Percentiles rank a stretch among this genome's conserved stretches.
Conservation (phyloP, 2,797 vertebrate genomes). For the Tiaroga cobitis region DNA sequence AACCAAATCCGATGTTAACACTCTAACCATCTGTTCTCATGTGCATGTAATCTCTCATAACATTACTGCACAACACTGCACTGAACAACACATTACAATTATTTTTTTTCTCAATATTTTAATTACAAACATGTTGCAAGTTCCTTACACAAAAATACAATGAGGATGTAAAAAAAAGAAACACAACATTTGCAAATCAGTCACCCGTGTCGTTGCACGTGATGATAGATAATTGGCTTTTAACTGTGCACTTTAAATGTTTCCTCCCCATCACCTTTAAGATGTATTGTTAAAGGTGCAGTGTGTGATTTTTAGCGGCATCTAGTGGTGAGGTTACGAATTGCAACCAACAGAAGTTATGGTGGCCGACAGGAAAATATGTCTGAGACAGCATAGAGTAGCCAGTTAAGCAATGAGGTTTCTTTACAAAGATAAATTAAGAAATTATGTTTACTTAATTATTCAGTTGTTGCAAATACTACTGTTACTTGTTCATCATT, state of each 20-base stretch:
- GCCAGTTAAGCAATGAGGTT: too few relatives aligned
- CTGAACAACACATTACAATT: not conserved
- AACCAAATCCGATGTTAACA: conserved; percentile 51
- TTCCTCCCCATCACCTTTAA: not conserved
- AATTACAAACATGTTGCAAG: conserved; percentile 43
- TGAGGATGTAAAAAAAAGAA: conserved; percentile 36
- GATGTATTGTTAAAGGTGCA: not conserved
- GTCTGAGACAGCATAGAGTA: too few relatives aligned
- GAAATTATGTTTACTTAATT: too few relatives aligned
- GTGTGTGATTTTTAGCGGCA: too few relatives aligned
- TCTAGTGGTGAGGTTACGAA: too few relatives aligned
- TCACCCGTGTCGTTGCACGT: not conserved
- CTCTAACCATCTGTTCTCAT: conserved; percentile 36
- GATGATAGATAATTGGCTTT: conserved; percentile 35
- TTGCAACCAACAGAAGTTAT: too few relatives aligned
- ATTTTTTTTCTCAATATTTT: conserved; percentile 1
- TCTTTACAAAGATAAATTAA: too few relatives aligned
- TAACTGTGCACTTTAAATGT: conserved; percentile 7
- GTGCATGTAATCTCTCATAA: not conserved
- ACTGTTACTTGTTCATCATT: too few relatives aligned
- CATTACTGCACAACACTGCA: not conserved
- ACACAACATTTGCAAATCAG: not conserved
- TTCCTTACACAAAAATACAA: conserved; percentile 29
- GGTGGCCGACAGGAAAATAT: too few relatives aligned
- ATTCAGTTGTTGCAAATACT: too few relatives aligned